These are phyloP conservation scores for Globia sparganii DNA, from an alignment of 2,888 invertebrate species.

Conservation along the genomic window DNA sequence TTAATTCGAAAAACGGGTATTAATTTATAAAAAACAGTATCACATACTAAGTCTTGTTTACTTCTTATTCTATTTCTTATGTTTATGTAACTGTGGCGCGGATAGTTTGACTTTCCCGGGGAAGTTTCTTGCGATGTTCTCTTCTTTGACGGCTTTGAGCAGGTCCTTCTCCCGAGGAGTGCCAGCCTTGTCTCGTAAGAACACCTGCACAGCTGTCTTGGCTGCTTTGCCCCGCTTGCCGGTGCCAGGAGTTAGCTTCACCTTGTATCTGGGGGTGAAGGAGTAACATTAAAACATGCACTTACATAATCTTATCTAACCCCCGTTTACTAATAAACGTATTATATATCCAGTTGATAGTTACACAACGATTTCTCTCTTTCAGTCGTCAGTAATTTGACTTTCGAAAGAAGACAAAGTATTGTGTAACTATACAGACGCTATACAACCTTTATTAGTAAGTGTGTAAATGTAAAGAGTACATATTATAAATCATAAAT, in stretches of 20 bases:
- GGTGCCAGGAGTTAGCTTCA: slow-evolving; percentile 98
- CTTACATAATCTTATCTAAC: too few species aligned
- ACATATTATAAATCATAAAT: too few species aligned
- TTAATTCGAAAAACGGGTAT: background rate
- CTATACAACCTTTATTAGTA: too few species aligned
- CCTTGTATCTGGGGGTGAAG: slow-evolving; percentile 93
- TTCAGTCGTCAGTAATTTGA: too few species aligned
- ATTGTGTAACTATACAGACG: too few species aligned
- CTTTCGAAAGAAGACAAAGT: too few species aligned
- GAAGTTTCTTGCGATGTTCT: slow-evolving; percentile 97
- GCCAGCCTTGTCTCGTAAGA: slow-evolving; percentile 94
- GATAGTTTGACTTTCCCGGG: slow-evolving; percentile 99
- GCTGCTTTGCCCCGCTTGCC: slow-evolving; percentile 98
- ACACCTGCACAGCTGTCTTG: slow-evolving; percentile 97
- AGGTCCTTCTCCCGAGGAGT: slow-evolving; percentile 96
- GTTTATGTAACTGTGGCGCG: slow-evolving; percentile 94
- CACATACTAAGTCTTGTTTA: background rate
- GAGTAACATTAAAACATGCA: background rate
- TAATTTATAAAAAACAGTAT: background rate
- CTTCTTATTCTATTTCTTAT: slow-evolving; percentile 88
- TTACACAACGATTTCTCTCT: too few species aligned
- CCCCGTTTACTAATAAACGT: too few species aligned
- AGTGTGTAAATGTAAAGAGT: too few species aligned
- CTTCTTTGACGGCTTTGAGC: slow-evolving; percentile 97
- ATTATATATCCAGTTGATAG: too few species aligned